These are phyloP conservation scores for Bryconaethiops microstoma DNA, from an alignment of 2,797 vertebrate species.

Conservation along the genomic window DNA sequence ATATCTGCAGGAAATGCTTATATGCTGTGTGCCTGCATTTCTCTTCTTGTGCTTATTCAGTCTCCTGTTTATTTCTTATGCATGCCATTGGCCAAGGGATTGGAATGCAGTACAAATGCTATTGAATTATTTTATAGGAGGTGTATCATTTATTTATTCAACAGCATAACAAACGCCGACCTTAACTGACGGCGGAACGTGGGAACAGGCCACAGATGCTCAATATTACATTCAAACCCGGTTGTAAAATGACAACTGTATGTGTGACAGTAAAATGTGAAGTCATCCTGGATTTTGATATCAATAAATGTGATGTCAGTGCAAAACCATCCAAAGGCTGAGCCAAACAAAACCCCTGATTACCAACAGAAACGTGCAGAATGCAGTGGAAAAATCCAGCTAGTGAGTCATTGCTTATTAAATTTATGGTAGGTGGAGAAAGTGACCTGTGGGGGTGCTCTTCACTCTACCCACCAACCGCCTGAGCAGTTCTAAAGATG, in stretches of 20 bases:
- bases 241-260: neutral
- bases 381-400: neutral
- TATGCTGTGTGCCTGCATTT: neutral
- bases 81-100: neutral
- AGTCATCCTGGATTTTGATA: neutral
- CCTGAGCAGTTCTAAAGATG: neutral
- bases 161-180: constrained; percentile 16
- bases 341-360: neutral
- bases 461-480: neutral
- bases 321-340: neutral
- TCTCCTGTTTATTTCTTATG: constrained; percentile 21
- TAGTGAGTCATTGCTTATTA: neutral
- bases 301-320: neutral
- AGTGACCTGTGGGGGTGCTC: neutral
- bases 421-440: neutral
- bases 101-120: constrained; percentile 3
- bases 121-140: neutral
- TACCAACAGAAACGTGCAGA: neutral
- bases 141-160: constrained; percentile 14
- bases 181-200: neutral
- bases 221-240: neutral
- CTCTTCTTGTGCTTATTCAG: neutral
- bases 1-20: neutral
- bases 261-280: constrained; percentile 2
- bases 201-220: neutral